Evolutionary conservation across 2,888 invertebrate species (phyloP).

Genomic region (Limnephilus marmoratus): DNA sequence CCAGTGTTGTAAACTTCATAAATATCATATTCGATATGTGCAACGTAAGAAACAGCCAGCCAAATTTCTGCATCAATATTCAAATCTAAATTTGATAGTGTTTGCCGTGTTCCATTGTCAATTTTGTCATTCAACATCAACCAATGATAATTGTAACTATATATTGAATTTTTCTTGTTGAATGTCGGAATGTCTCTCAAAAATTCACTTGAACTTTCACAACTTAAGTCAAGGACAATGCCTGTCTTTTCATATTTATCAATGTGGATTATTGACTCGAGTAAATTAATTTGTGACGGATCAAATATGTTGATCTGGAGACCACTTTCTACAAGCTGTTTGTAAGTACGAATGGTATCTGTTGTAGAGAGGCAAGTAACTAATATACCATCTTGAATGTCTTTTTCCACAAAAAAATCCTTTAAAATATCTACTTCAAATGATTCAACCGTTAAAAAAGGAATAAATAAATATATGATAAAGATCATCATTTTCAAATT

Average conservation of each 20-base stretch:
- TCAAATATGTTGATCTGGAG: conserved; percentile 46
- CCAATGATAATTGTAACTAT: conserved; percentile 71
- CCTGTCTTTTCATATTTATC: conserved; percentile 55
- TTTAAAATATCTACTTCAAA: conserved; percentile 64
- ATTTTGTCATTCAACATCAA: conserved; percentile 71
- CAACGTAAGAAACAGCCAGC: conserved; percentile 68
- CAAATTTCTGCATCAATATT: conserved; percentile 75
- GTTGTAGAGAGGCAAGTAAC: conserved; percentile 69
- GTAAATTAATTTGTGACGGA: conserved; percentile 20
- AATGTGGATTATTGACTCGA: conserved; percentile 1
- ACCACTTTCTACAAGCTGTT: conserved; percentile 12
- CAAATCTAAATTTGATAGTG: conserved; percentile 71
- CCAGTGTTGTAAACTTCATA: conserved; percentile 79
- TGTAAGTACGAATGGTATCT: conserved; percentile 53
- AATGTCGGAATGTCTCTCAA: conserved; percentile 50
- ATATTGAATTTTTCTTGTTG: conserved; percentile 60
- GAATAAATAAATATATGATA: not conserved
- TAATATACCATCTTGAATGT: conserved; percentile 69
- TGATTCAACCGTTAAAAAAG: not conserved
- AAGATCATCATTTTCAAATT: not conserved
- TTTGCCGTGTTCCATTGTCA: conserved; percentile 67
- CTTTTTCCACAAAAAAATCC: conserved; percentile 71
- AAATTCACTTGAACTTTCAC: conserved; percentile 47
- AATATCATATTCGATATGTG: conserved; percentile 68
- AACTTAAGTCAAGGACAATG: conserved; percentile 56